Evolutionary conservation across 2,797 vertebrate species (phyloP).

Genomic region (Echiichthys vipera): DNA sequence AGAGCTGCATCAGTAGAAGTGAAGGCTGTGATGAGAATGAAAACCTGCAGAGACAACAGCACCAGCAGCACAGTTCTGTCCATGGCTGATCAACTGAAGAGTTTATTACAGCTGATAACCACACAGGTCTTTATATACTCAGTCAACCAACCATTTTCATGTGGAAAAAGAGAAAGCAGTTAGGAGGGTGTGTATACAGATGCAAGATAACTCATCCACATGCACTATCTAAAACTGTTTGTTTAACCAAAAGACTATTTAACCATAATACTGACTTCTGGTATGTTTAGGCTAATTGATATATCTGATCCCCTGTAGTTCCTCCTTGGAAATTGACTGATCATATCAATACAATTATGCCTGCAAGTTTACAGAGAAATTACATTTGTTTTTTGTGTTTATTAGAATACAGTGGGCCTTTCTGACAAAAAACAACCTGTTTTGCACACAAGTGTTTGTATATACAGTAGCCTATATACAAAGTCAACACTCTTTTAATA

Average conservation of each 20-base stretch:
- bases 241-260: not conserved
- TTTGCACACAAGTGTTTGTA: not conserved
- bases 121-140: slow-evolving; percentile 48
- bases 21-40: slow-evolving; percentile 49
- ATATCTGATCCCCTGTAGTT: not conserved
- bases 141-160: slow-evolving; percentile 17
- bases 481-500: too few relatives aligned
- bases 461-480: too few relatives aligned
- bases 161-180: slow-evolving; percentile 1
- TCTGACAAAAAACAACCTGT: too few relatives aligned
- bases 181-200: not conserved
- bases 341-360: not conserved
- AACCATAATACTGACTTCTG: not conserved
- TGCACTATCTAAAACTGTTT: not conserved
- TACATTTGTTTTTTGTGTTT: too few relatives aligned
- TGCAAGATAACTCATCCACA: not conserved
- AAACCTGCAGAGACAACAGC: slow-evolving; percentile 58
- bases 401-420: too few relatives aligned
- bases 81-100: slow-evolving; percentile 56
- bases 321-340: not conserved
- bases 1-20: slow-evolving; percentile 37
- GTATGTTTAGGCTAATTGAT: not conserved
- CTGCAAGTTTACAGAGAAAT: not conserved
- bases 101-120: not conserved
- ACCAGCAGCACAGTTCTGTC: slow-evolving; percentile 41